Evolutionary conservation across 2,797 vertebrate genomes (phyloP).

Genomic region (Crax fasciolata): DNA sequence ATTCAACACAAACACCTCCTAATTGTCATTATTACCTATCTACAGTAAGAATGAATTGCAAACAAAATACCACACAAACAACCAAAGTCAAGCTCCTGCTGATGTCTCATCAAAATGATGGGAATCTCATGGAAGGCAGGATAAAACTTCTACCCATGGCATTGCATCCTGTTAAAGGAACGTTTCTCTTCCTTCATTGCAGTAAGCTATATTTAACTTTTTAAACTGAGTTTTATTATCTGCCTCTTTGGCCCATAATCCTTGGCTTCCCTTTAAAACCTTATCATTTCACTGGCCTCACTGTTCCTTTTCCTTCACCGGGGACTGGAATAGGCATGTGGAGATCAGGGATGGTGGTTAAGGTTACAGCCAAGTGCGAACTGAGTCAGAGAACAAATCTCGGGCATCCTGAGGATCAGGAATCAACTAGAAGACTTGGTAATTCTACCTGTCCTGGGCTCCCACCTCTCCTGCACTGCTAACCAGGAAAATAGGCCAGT

Average conservation of each 20-base stretch:
- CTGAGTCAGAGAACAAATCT: background rate
- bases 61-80: background rate
- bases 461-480: background rate
- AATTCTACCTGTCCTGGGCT: background rate
- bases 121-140: background rate
- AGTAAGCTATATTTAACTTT: background rate
- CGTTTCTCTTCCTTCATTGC: background rate
- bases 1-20: background rate
- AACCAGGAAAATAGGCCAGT: background rate
- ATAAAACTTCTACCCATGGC: background rate
- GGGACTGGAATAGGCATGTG: background rate
- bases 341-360: background rate
- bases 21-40: background rate
- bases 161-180: background rate
- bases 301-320: background rate
- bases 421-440: background rate
- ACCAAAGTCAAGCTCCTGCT: background rate
- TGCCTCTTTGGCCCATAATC: background rate
- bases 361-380: background rate
- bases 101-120: background rate
- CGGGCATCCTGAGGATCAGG: background rate
- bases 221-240: background rate
- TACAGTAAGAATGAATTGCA: background rate
- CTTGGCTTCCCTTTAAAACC: background rate
- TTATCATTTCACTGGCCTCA: background rate